A percentile compares a stretch with the other conserved stretches of the same genome.
phyloP scores from a whole-genome alignment of 2,113 vertebrate species.

The Vimba vimba region DNA sequence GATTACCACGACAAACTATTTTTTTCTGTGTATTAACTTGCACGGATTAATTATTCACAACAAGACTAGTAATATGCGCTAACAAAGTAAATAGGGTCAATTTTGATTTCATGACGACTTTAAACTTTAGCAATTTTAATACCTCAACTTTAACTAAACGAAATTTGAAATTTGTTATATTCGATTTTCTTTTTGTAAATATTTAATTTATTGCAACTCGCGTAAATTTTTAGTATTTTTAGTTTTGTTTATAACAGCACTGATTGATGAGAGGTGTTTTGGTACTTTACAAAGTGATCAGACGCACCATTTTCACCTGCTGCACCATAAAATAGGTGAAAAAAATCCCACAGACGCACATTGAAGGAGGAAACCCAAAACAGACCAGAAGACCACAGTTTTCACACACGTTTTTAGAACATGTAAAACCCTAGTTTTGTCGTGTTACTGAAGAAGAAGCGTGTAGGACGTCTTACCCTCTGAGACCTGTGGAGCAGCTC shows the following conservation, averaged over 20 bases:
- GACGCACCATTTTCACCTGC: no score
- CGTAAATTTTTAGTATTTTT: no score
- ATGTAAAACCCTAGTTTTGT: neutral
- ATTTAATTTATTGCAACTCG: neutral
- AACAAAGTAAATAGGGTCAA: no score
- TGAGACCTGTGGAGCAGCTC: conserved; percentile 69
- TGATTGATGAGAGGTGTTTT: neutral
- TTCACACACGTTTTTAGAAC: neutral
- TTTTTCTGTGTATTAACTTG: no score
- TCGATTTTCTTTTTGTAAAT: neutral
- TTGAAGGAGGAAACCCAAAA: neutral
- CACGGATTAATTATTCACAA: no score
- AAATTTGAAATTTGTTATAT: neutral
- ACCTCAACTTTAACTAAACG: neutral
- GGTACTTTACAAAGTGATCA: neutral
- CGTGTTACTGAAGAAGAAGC: neutral
- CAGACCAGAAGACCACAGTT: neutral
- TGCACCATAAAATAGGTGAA: neutral
- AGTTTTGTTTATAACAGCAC: neutral
- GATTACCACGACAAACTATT: no score
- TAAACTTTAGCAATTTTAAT: neutral
- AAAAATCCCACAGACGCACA: neutral
- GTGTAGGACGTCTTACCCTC: conserved; percentile 52
- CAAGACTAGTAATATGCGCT: no score
- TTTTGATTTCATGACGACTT: no score